Evolutionary conservation across 1,140 invertebrate genomes (phyloP), one percentile per base, ranked within the genome.

Genomic region (Palaemon carinicauda): DNA sequence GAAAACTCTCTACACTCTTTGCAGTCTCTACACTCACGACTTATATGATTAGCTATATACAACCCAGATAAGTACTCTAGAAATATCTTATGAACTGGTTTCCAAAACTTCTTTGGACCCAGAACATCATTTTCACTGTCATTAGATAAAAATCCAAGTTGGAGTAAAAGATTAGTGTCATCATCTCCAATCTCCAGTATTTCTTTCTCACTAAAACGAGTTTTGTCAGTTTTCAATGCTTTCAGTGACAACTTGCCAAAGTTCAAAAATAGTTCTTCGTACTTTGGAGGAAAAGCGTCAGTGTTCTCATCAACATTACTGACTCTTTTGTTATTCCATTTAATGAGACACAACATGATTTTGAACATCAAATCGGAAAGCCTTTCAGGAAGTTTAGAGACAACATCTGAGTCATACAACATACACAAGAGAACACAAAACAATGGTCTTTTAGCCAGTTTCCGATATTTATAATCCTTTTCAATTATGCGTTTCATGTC

Each of bases 361-460:
- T 89, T 86, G 53, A 87, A 83, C 85, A 89, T 87, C 81, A 89
- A 81, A 71, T 89, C 88, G 15, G 85, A 77, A 31, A 87, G 86
- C 17, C 80, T 84, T 29, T 89, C 85, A 1, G 88, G 88, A 21
- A 89, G 88, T 82, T 89, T 87, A 15, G 89, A 88, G 31, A 90
- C 91, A 21, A 89, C 90, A 5, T 89, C 91, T 50, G 91, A 92
- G 89, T 93, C 92, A 80, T 92, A 93, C 0, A 93, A 90, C 51
- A 91, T 91, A 84, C 93, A 93, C 12, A 93, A 91, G 89, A 93
- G 91, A 24, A 93, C 91, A 90, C 93, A 94, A 73, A 93, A 93
- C 0, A 93, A 91, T 3, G 93, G 93, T 88, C 93, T 92, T 84
- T 92, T 91, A 1, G 92, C 92, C 21, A 93, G 90, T 33, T 92